Base-by-base conservation (phyloP, 2,888 invertebrate genomes). In the Suillia variegata region DNA sequence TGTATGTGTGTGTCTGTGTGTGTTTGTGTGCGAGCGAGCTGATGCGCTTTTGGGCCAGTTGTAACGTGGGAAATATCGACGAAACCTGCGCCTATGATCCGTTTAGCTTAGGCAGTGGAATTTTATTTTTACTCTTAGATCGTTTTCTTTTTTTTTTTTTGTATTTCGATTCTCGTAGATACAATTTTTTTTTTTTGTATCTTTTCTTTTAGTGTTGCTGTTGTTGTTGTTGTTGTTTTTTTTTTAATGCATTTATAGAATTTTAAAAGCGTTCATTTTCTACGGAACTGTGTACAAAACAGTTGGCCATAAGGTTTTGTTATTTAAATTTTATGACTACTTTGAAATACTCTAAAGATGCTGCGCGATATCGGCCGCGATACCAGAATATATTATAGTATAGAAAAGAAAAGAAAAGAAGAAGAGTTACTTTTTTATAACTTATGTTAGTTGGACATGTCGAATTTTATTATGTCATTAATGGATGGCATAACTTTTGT, bases 41-140 rank as follows among this genome's bases (percentile, higher is more conserved):
- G n/a, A n/a, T n/a, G n/a, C n/a, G n/a, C n/a, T n/a, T n/a, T n/a
- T n/a, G n/a, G n/a, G n/a, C n/a, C n/a, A n/a, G 38, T 13, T 53
- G 62, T 66, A 74, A 70, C 76, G 74, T 74, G 74, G 77, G 74
- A 74, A 74, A 71, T 70, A 70, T 67, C 66, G 68, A 67, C 70
- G 75, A 73, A 72, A 64, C 63, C 55, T 54, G 42, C 67, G n/a
- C n/a, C n/a, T n/a, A n/a, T n/a, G n/a, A n/a, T n/a, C n/a, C n/a
- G 26, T 26, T 26, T 6, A 26, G 26, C 5, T 26, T 6, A 26
- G n/a, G n/a, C 26, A 26, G 26, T 26, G 26, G 26, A 26, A 10
- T 6, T 26, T 26, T n/a, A n/a, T n/a, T n/a, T 31, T 31, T 12
- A 31, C 31, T 31, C 12, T 31, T 50, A 4, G 3, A 2, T 21